Base-by-base conservation (phyloP, 2,888 invertebrate genomes). In the Ellobium chinense region DNA sequence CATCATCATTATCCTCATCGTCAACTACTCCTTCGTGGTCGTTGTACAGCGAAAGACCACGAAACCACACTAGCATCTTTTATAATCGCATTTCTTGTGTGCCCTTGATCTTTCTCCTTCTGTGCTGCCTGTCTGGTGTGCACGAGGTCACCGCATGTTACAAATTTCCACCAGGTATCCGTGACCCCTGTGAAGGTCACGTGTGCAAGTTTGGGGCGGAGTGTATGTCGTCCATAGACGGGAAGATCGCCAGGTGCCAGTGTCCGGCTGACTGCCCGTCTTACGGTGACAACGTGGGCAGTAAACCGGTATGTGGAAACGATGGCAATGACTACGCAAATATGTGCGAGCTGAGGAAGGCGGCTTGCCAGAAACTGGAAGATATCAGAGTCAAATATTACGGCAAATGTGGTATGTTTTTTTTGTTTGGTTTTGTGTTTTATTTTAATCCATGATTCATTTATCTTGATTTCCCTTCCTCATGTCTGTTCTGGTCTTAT, bases 201-300 rank as follows among this genome's bases (percentile, higher is more conserved):
- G 93, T 94, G 29, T 97, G 97, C 91, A 95, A 95, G 81, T 95
- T 94, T 85, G 96, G 96, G 1, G 95, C 96, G 0, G 94, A 95
- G 73, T 97, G 97, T 91, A 94, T 94, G 80, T 89, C 93, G 60
- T 93, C 94, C 29, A 91, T 93, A 77, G 96, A 97, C 93, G 97
- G 96, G 56, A 94, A 94, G 78, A 94, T 95, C 74, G 95, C 96
- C 88, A 95, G 94, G 90, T 97, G 97, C 94, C 95, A 96, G 91
- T 97, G 97, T 91, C 95, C 96, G 63, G 94, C 95, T 79, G 95
- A 95, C 83, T 97, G 97, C 92, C 96, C 96, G 78, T 95, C 95
- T 92, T 96, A 96, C 93, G 97, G 97, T 5, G 97, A 97, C 93
- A 96, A 96, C 93, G 95, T 95, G 85, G 96, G 96, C 81, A 96